Base-by-base conservation (phyloP, 2,888 invertebrate species). In the Drepana falcataria region DNA sequence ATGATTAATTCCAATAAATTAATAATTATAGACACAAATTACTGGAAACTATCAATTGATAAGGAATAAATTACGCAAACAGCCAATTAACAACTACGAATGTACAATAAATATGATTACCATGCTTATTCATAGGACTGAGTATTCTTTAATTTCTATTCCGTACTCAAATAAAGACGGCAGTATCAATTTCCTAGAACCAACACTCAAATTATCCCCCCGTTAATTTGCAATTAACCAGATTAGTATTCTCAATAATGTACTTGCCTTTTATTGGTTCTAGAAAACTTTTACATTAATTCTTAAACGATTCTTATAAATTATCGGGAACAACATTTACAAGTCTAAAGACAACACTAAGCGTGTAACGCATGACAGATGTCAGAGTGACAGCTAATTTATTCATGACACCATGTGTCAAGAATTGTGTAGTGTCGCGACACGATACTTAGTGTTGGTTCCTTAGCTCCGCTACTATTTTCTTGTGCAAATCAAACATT, bases 21-120 rank as follows among this genome's bases (percentile, higher is more conserved):
- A 89, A 90, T 86, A 87, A 85, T 83, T 85, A 85, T 88, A 91
- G 91, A 89, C 91, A 91, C 90, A 91, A 90, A 85, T 88, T 86
- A 91, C 88, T 83, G 82, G 87, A 87, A 91, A 91, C 86, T 86
- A 89, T 87, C 76, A 51, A 51, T 51, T 77, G 77, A 78, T 80
- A 85, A 82, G 85, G 73, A 86, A 85, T 85, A 81, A 83, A 86
- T 86, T 88, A 88, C 83, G 73, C 85, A 85, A 90, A 88, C 88
- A 90, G 88, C 86, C 89, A 89, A 85, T 83, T 85, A 90, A 88
- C 85, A 77, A 81, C 90, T 85, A 86, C 85, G 60, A 83, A 87
- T 87, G 87, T 90, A 86, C 44, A 44, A 44, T 87, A 88, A 87
- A 85, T 85, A 82, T 80, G 89, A 84, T 87, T 89, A 85, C 85